These are phyloP conservation scores for Camponotus pennsylvanicus DNA, from an alignment of 1,140 invertebrate genomes.

Conservation along the genomic window DNA sequence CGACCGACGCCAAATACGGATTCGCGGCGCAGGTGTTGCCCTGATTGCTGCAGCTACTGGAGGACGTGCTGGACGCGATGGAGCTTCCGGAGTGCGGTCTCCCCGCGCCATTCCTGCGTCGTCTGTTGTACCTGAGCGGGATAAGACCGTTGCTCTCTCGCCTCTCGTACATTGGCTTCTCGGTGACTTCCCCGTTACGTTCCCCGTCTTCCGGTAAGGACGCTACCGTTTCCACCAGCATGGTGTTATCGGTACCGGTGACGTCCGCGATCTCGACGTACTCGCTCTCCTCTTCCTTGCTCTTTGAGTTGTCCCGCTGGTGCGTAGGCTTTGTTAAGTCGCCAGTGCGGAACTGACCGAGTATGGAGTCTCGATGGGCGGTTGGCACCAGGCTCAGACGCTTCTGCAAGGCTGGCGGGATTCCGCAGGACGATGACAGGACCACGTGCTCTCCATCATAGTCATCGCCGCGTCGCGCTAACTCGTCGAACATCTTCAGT, in stretches of 20 bases:
- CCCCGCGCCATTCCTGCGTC: conserved; percentile 74
- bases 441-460: conserved; percentile 76
- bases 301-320: conserved; percentile 35
- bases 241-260: neutral
- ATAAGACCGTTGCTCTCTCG: conserved; percentile 64
- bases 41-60: conserved; percentile 85
- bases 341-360: conserved; percentile 75
- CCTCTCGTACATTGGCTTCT: conserved; percentile 29
- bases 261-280: conserved; percentile 16
- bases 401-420: conserved; percentile 81
- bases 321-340: conserved; percentile 45
- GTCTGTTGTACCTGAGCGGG: conserved; percentile 67
- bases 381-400: conserved; percentile 81
- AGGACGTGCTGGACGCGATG: conserved; percentile 93
- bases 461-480: conserved; percentile 85
- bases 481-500: conserved; percentile 90
- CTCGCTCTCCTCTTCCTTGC: conserved; percentile 3
- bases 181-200: conserved; percentile 7
- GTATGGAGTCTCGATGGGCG: conserved; percentile 81
- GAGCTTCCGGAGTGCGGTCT: conserved; percentile 94
- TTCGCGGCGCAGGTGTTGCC: conserved; percentile 83
- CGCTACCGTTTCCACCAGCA: conserved; percentile 24
- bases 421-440: conserved; percentile 75
- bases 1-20: conserved; percentile 93
- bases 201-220: conserved; percentile 25